Conservation (phyloP, 1,140 invertebrate species). For the Bombus superbus region DNA sequence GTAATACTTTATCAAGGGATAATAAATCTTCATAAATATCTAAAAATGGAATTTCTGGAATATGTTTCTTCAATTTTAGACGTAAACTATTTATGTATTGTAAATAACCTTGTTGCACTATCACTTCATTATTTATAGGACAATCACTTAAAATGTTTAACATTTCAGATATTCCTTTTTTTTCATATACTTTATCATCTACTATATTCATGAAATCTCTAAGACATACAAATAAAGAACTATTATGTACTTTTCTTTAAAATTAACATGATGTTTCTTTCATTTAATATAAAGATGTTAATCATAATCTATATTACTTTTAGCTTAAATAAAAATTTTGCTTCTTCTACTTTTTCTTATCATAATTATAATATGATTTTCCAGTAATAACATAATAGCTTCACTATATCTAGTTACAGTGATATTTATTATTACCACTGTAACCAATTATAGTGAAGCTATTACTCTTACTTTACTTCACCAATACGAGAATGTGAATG, state of each 20-base stretch:
- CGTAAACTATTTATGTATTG: conserved; percentile 58
- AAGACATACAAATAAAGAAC: background rate
- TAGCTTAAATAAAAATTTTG: background rate
- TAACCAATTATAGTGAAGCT: background rate
- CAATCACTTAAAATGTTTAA: conserved; percentile 50
- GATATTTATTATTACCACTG: background rate
- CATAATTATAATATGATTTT: conserved; percentile 11
- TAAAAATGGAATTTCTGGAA: conserved; percentile 39
- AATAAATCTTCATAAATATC: conserved; percentile 52
- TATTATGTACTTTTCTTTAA: background rate
- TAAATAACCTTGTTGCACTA: conserved; percentile 47
- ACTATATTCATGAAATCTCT: conserved; percentile 33
- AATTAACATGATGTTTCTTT: background rate
- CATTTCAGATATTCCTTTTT: background rate
- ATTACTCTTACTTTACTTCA: conserved; percentile 53
- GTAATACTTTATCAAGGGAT: conserved; percentile 57
- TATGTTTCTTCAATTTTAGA: conserved; percentile 52
- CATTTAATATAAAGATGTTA: background rate
- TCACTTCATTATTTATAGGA: conserved; percentile 13
- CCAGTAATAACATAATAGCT: background rate
- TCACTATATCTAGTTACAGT: background rate
- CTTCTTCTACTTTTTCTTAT: background rate
- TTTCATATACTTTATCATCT: conserved; percentile 18
- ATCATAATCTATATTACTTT: background rate
- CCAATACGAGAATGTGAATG: conserved; percentile 54